These are phyloP conservation scores for Andrena bicolor DNA, from an alignment of 2,888 invertebrate genomes.

Conservation along the genomic window DNA sequence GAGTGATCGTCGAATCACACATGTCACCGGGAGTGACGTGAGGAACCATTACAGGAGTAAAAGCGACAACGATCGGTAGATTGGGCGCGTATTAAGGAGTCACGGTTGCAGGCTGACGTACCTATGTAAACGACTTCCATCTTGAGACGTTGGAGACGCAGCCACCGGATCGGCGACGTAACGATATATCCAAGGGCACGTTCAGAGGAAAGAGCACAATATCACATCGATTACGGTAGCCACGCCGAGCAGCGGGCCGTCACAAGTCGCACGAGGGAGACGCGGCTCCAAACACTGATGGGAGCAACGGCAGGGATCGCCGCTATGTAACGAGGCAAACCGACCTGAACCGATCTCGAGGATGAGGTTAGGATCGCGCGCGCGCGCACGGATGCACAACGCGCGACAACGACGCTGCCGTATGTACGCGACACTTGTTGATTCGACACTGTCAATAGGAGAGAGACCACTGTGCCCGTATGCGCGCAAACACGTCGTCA, in stretches of 20 bases:
- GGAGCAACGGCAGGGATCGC: slow-evolving; percentile 18
- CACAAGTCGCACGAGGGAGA: slow-evolving; percentile 14
- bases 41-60: background rate
- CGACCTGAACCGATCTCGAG: slow-evolving; percentile 42
- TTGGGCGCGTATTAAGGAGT: slow-evolving; percentile 17
- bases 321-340: background rate
- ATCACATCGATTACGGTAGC: slow-evolving; percentile 56
- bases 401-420: slow-evolving; percentile 54
- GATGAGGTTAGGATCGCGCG: slow-evolving; percentile 65
- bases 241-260: slow-evolving; percentile 17
- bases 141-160: slow-evolving; percentile 76
- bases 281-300: slow-evolving; percentile 16
- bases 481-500: slow-evolving; percentile 45
- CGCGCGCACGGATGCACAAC: slow-evolving; percentile 32
- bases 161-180: slow-evolving; percentile 69
- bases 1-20: background rate
- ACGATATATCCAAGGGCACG: slow-evolving; percentile 73
- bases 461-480: slow-evolving; percentile 51
- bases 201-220: slow-evolving; percentile 34
- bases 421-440: slow-evolving; percentile 73
- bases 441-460: slow-evolving; percentile 71
- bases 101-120: slow-evolving; percentile 66
- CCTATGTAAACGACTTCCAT: slow-evolving; percentile 85
- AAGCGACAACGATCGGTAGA: slow-evolving; percentile 17
- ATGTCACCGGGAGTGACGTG: background rate